Base-by-base conservation (phyloP, 2,113 vertebrate genomes). In the Anarrhichthys ocellatus region DNA sequence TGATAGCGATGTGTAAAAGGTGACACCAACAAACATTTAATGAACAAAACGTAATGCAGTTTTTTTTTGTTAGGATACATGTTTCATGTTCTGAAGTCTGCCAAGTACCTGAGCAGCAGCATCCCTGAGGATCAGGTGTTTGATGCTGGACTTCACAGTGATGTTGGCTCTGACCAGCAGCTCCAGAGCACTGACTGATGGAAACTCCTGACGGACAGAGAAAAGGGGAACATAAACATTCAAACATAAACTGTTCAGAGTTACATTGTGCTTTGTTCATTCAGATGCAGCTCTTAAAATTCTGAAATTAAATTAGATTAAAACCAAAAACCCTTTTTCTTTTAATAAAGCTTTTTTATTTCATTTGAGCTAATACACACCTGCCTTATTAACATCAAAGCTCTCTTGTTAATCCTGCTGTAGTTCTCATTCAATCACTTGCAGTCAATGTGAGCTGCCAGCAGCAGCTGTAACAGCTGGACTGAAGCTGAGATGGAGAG, bases 91-190 rank as follows among this genome's bases (percentile, higher is more conserved):
- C 4, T 6, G 13, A 38, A 10, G 7, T 54, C 61, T 56, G 48
- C 6, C 15, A 6, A 3, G 15, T 87, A 98, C 97, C 97, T 97
- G 92, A 0, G 95, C 93, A 20, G 95, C 92, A 15, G 96, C 93
- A 0, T 97, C 95, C 86, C 78, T 95, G 58, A 99, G 94, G 88
- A 97, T 64, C 80, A 98, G 86, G 72, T 98, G 97, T 89, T 95
- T 96, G 87, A 97, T 93, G 85, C 92, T 96, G 59, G 97, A 98
- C 78, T 97, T 97, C 36, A 99, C 95, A 0, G 96, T 97, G 92
- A 98, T 96, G 84, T 95, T 97, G 69, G 97, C 97, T 69, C 95
- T 94, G 67, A 98, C 93, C 5, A 97, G 87, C 80, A 99, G 93
- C 90, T 98, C 96, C 94, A 98, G 86, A 2, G 96, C 96, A 76